Base-by-base conservation (phyloP, 2,113 vertebrate genomes). In the Cinclus cinclus region DNA sequence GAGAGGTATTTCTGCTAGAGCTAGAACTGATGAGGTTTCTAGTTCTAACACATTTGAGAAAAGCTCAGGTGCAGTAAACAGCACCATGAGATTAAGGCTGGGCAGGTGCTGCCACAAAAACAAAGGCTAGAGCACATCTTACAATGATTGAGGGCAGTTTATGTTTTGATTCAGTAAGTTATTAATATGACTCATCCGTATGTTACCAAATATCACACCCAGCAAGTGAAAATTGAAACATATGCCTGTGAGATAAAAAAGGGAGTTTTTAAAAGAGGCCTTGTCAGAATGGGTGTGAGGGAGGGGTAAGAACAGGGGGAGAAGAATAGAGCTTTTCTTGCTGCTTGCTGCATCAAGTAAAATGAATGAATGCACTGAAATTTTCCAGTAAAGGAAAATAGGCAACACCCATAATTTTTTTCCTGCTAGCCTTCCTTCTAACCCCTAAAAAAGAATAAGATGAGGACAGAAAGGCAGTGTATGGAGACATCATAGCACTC, bases 201-300 rank as follows among this genome's bases (percentile, higher is more conserved):
- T 95, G 93, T 83, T 95, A 87, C 67, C 83, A 90, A 80, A 69
- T 86, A 94, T 96, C 91, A 95, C 87, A 95, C 70, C 63, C 94
- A 83, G 84, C 70, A 91, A 95, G 93, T 95, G 94, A 92, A 96
- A 95, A 95, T 92, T 92, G 94, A 95, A 95, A 90, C 94, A 95
- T 96, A 97, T 95, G 94, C 84, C 91, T 88, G 46, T 73, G 93
- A 92, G 89, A 94, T 95, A 87, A 77, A 94, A 91, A 95, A 95
- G 50, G 53, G 84, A 95, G 78, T 19, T 85, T 93, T 92, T 85
- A 85, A 37, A 37, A 91, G 58, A 87, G 62, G 46, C 41, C 49
- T 95, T 92, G 81, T 89, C 80, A 92, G 70, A 90, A 87, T 14
- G 63, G 41, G 58, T 74, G 44, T 82, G 64, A 89, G 64, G 71